Evolutionary conservation across 2,113 vertebrate genomes (phyloP).

Genomic region (Muscicapa adusta): DNA sequence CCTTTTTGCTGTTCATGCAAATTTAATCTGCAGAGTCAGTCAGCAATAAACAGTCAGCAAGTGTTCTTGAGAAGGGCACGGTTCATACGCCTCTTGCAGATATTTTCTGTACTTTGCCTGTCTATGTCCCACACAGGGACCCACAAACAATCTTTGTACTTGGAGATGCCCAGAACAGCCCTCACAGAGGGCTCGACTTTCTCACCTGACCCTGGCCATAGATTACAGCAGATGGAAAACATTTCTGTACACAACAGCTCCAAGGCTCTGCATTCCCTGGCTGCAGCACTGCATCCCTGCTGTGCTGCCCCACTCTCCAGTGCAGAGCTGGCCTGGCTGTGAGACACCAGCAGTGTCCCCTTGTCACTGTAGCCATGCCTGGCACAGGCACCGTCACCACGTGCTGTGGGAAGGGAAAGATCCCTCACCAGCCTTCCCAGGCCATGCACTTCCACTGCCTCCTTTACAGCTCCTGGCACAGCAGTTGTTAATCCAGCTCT

Average conservation of each 20-base stretch:
- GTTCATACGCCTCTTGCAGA: neutral
- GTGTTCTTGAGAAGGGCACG: neutral
- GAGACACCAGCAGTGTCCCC: neutral
- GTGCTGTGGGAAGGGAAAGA: fast-evolving
- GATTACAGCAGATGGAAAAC: neutral
- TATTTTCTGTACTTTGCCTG: neutral
- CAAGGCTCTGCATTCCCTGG: neutral
- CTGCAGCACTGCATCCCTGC: neutral
- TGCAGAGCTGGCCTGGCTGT: neutral
- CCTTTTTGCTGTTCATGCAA: slow-evolving; percentile 31
- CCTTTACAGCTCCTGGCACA: neutral
- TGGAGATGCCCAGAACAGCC: neutral
- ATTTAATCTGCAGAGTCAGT: slow-evolving; percentile 8
- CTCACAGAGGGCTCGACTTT: neutral
- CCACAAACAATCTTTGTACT: neutral
- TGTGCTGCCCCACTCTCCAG: neutral
- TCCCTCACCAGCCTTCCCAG: neutral
- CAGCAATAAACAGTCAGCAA: neutral
- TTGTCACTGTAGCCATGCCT: fast-evolving
- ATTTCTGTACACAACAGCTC: neutral
- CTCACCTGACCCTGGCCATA: neutral
- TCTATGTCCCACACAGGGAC: neutral
- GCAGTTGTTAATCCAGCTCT: neutral
- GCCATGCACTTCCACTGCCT: neutral
- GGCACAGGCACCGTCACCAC: fast-evolving